Evolutionary conservation across 2,797 vertebrate species (phyloP), one percentile per base, ranked within the genome.

Genomic region (Melanotaenia parkinsoni): DNA sequence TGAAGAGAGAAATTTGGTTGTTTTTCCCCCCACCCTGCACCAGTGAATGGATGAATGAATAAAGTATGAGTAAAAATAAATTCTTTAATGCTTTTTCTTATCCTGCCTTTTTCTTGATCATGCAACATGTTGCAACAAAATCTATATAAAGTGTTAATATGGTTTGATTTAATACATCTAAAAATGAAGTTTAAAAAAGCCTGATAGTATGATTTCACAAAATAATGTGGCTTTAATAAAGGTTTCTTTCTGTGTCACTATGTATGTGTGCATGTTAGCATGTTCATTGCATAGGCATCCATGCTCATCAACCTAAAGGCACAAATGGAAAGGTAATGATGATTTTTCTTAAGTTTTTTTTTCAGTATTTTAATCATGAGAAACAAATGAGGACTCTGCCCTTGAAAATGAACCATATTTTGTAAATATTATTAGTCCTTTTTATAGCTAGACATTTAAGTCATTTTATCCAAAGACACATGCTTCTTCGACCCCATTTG

Each of bases 11-110:
- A 40, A 71, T 62, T 0, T 37, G 35, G 20, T 20, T 11, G 47
- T 43, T 32, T 58, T 51, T 69, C 22, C 51, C 10, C 10, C 32
- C 47, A 26, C 10, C 54, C 18, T 22, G 16, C 63, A 70, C 70
- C 43, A 35, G 60, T 71, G 40, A 77, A 78, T 74, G 66, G 77
- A 65, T 76, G 70, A 78, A 72, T 35, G 58, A 81, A 77, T 63
- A 73, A 78, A 85, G 58, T 9, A 24, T 71, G 51, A 54, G 33
- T 77, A 72, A 78, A 77, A 86, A 80, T 67, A 74, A 84, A 87
- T 47, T 24, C 56, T 66, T 61, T 35, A 37, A 53, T 67, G 75
- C 5, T 54, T 80, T 72, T 73, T 66, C 54, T 72, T 65, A 59
- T 79, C 72, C 58, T 43, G 62, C 75, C 51, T 76, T 79, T 26